These are phyloP conservation scores for Tyto alba DNA, from an alignment of 2,113 vertebrate genomes.

Conservation along the genomic window DNA sequence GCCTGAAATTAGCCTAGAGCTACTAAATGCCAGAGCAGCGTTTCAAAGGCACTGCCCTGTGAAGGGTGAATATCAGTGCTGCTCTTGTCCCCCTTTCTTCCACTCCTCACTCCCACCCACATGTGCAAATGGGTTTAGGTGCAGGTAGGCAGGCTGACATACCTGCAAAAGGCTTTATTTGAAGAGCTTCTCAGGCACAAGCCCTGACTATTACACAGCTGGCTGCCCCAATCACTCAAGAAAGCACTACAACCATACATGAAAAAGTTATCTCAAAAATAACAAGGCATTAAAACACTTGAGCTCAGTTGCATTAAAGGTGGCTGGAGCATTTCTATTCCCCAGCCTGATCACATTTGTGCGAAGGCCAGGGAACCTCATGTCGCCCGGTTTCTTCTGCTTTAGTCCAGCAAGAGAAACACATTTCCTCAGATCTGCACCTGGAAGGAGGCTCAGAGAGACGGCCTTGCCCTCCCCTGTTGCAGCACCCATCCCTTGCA, in stretches of 20 bases:
- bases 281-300: constrained; percentile 18
- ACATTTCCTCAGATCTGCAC: not conserved
- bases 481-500: not conserved
- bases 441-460: not conserved
- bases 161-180: not conserved
- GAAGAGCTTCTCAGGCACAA: not conserved
- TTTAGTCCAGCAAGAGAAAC: not conserved
- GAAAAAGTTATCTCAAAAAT: constrained; percentile 1
- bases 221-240: not conserved
- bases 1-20: not conserved
- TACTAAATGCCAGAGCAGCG: not conserved
- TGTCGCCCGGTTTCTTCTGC: not conserved
- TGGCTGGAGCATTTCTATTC: not conserved
- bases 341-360: not conserved
- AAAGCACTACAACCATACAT: not conserved
- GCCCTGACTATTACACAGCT: not conserved
- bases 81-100: not conserved
- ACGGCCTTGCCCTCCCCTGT: not conserved
- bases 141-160: not conserved
- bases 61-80: not conserved
- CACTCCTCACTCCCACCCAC: not conserved
- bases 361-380: not conserved
- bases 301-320: not conserved
- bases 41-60: constrained; percentile 17
- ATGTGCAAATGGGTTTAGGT: not conserved